Base-by-base conservation (phyloP, 2,113 vertebrate genomes). In the Malurus melanocephalus region DNA sequence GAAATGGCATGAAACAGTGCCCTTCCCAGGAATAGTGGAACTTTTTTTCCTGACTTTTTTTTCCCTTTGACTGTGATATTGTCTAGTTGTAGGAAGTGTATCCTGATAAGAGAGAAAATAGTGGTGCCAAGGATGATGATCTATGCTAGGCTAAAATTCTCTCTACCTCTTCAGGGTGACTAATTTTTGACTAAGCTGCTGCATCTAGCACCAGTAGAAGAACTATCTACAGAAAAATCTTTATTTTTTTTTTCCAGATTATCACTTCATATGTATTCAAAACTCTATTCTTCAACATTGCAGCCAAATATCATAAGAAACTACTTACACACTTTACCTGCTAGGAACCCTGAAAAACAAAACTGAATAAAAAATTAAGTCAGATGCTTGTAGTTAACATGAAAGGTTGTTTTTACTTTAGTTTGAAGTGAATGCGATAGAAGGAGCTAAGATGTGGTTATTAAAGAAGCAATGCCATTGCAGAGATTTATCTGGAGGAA, bases 81-180 rank as follows among this genome's bases (percentile, higher is more conserved):
- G 88, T 97, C 89, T 95, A 92, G 87, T 93, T 97, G 95, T 94
- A 95, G 88, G 87, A 85, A 87, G 42, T 90, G 62, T 92, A 80
- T 94, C 90, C 96, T 97, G 96, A 91, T 92, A 93, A 94, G 95
- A 97, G 96, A 97, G 96, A 97, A 96, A 92, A 92, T 48, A 95
- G 87, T 32, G 22, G 90, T 96, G 94, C 97, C 95, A 95, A 94
- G 95, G 93, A 93, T 91, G 51, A 85, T 94, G 85, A 87, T 94
- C 83, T 95, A 4, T 93, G 85, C 86, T 86, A 87, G 94, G 95
- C 94, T 95, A 88, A 93, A 91, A 94, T 97, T 96, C 96, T 95
- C 95, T 97, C 97, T 97, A 96, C 97, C 97, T 97, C 97, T 96
- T 97, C 97, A 96, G 97, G 95, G 93, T 95, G 93, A 91, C 91